Evolutionary conservation across 2,888 invertebrate genomes (phyloP).

Genomic region (Hydrotaea cyrtoneurina): DNA sequence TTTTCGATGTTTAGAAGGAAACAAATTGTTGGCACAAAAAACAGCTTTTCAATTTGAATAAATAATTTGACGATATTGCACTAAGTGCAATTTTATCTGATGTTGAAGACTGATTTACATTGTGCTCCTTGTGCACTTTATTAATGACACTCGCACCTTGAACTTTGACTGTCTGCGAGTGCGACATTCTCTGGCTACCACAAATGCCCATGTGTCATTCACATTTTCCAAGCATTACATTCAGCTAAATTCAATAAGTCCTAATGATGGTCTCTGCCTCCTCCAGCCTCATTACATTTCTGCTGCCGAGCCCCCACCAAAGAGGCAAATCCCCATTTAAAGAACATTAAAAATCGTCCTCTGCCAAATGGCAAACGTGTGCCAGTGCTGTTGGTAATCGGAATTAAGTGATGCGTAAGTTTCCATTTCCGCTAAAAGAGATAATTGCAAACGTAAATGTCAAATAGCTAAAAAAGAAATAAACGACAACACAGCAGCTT

Average conservation of each 20-base stretch:
- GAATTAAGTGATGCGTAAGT: background rate
- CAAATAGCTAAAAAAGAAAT: background rate
- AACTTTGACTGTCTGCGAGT: too few species aligned
- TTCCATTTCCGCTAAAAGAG: background rate
- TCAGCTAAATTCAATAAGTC: background rate
- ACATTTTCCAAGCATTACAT: too few species aligned
- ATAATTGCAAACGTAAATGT: slow-evolving; percentile 1
- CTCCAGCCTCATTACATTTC: background rate
- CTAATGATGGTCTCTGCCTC: background rate
- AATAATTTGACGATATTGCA: too few species aligned
- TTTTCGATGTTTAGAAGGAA: too few species aligned
- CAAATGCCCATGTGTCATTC: too few species aligned
- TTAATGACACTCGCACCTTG: too few species aligned
- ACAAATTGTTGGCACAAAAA: too few species aligned
- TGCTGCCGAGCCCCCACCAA: background rate
- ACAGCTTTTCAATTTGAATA: too few species aligned
- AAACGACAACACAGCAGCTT: background rate
- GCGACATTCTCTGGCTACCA: too few species aligned
- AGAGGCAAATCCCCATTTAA: background rate
- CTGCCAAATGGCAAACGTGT: background rate
- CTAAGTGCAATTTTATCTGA: too few species aligned
- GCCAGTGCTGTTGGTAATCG: background rate
- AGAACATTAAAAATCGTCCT: background rate
- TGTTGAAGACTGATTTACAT: too few species aligned
- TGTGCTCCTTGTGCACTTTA: too few species aligned